Percentiles rank a stretch among this genome's conserved stretches.
Evolutionary conservation across 2,888 invertebrate species (phyloP).

Genomic region (Cheilosia vernalis): DNA sequence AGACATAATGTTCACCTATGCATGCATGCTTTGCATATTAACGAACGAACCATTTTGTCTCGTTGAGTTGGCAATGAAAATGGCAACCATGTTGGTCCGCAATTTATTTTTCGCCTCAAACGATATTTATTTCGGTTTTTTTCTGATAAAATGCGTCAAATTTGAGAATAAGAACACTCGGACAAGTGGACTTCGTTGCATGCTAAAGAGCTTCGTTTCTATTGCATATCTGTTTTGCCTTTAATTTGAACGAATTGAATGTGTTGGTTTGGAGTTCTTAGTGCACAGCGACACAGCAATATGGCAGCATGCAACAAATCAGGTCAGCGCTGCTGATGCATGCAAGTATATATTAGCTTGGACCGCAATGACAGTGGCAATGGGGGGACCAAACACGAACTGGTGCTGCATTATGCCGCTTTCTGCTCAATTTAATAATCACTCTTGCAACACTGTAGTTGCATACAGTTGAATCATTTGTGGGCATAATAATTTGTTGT

Average conservation of each 20-base stretch:
- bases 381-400: conserved; percentile 19
- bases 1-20: neutral
- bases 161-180: neutral
- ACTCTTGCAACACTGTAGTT: neutral
- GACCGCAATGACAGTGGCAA: conserved; percentile 43
- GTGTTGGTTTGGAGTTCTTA: conserved; percentile 46
- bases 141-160: neutral
- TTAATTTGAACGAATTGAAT: conserved; percentile 49
- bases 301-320: conserved; percentile 53
- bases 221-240: conserved; percentile 5
- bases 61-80: conserved; percentile 44
- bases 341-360: conserved; percentile 45
- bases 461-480: neutral
- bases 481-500: too few species aligned
- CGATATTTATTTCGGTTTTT: neutral
- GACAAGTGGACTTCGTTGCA: conserved; percentile 54
- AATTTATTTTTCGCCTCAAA: conserved; percentile 1
- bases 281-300: conserved; percentile 10
- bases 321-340: conserved; percentile 64
- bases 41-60: conserved; percentile 25
- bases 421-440: conserved; percentile 13
- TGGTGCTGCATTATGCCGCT: conserved; percentile 19
- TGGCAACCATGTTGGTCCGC: conserved; percentile 15
- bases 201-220: conserved; percentile 26
- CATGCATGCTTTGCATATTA: conserved; percentile 29